Percentiles rank a stretch among this genome's conserved stretches.
phyloP scores from a whole-genome alignment of 2,797 vertebrate genomes.

The Micromesistius poutassou region DNA sequence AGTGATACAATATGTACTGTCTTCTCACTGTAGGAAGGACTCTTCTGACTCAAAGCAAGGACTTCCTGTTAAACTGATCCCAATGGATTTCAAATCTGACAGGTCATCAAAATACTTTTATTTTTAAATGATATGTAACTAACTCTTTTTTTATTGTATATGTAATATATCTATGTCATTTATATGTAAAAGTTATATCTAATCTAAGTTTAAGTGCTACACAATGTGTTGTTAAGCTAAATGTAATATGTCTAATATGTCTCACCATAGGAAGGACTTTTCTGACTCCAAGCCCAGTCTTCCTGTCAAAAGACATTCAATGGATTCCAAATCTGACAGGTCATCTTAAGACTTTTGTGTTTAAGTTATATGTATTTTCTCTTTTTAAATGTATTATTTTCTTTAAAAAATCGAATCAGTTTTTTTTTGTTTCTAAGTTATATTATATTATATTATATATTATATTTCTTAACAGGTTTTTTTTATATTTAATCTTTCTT shows the following conservation, averaged over 20 bases:
- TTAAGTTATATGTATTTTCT: too few relatives aligned
- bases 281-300: slow-evolving; percentile 61
- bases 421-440: too few relatives aligned
- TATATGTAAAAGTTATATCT: too few relatives aligned
- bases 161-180: too few relatives aligned
- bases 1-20: not conserved
- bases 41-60: slow-evolving; percentile 64
- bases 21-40: slow-evolving; percentile 62
- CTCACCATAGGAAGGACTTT: slow-evolving; percentile 66
- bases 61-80: slow-evolving; percentile 57
- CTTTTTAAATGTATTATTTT: too few relatives aligned
- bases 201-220: too few relatives aligned
- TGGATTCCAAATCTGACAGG: slow-evolving; percentile 71
- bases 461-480: too few relatives aligned
- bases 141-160: too few relatives aligned
- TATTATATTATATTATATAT: too few relatives aligned
- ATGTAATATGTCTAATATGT: slow-evolving; percentile 12
- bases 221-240: not conserved
- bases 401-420: too few relatives aligned
- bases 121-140: not conserved
- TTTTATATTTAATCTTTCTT: slow-evolving; percentile 18
- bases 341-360: slow-evolving; percentile 22
- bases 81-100: slow-evolving; percentile 64
- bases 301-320: slow-evolving; percentile 56
- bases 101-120: slow-evolving; percentile 52